phyloP scores from a whole-genome alignment of 53 echinoderm and acorn worm genomes.

The Antedon mediterranea region DNA sequence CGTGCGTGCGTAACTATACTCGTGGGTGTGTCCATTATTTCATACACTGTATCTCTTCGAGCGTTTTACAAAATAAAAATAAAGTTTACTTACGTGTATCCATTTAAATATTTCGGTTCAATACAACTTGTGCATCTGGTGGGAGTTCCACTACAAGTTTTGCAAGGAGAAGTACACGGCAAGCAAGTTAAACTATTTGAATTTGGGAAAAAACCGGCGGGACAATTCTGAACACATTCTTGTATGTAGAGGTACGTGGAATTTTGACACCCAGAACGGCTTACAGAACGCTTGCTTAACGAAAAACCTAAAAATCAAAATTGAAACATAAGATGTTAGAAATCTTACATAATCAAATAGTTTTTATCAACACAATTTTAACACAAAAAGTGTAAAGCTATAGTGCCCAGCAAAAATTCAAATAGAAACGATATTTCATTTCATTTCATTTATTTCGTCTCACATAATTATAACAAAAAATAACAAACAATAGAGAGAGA shows the following conservation, averaged over 20 bases:
- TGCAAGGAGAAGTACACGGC: slow-evolving; percentile 30
- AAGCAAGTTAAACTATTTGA: slow-evolving; percentile 21
- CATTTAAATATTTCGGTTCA: slow-evolving; percentile 35
- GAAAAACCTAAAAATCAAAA: neutral
- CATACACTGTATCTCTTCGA: too few relatives aligned
- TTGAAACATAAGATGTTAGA: neutral
- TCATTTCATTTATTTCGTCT: too few relatives aligned
- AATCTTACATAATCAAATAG: too few relatives aligned
- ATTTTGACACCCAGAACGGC: slow-evolving; percentile 23
- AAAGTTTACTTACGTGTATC: slow-evolving; percentile 34
- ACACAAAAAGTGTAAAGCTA: too few relatives aligned
- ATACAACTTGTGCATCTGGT: slow-evolving; percentile 64
- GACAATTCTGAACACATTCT: slow-evolving; percentile 42
- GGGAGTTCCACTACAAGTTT: slow-evolving; percentile 27
- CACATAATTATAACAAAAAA: too few relatives aligned
- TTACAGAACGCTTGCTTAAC: neutral
- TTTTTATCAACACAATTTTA: too few relatives aligned
- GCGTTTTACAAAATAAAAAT: too few relatives aligned
- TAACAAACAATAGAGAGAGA: too few relatives aligned
- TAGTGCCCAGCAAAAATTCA: too few relatives aligned
- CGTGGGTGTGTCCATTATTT: too few relatives aligned
- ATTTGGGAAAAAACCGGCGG: slow-evolving; percentile 53
- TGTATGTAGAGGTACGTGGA: slow-evolving; percentile 36
- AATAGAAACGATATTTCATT: too few relatives aligned
- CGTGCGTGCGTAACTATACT: too few relatives aligned